phyloP scores from a whole-genome alignment of 2,797 vertebrate genomes.

The Micropoecilia bifurca region DNA sequence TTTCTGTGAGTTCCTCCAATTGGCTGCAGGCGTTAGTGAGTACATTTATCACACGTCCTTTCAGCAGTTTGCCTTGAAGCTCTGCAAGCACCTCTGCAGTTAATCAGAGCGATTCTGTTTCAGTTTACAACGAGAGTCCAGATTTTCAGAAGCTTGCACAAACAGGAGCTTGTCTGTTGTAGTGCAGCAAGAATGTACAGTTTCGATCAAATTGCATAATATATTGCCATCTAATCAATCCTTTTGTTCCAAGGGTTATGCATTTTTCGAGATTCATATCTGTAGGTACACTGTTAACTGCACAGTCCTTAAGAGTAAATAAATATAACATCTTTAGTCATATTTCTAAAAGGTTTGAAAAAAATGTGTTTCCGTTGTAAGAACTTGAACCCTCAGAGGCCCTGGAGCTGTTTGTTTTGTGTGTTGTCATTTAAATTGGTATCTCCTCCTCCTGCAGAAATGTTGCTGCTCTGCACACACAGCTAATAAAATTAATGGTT shows the following conservation, averaged over 20 bases:
- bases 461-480: background rate
- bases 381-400: background rate
- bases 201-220: background rate
- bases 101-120: background rate
- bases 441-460: background rate
- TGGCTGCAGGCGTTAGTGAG: constrained; percentile 37
- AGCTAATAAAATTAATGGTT: background rate
- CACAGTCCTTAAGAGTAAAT: background rate
- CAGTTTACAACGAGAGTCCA: background rate
- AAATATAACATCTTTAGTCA: background rate
- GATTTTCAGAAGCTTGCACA: background rate
- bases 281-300: background rate
- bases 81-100: background rate
- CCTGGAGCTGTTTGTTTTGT: background rate
- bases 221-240: background rate
- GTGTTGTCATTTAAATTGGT: background rate
- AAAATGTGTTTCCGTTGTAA: background rate
- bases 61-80: constrained; percentile 31
- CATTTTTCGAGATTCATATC: background rate
- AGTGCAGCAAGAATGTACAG: background rate
- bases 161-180: background rate
- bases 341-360: background rate
- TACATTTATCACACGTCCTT: background rate
- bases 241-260: background rate
- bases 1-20: constrained; percentile 53